Base-by-base conservation (phyloP, 2,797 vertebrate species). In the Microctenopoma steveboyesi region DNA sequence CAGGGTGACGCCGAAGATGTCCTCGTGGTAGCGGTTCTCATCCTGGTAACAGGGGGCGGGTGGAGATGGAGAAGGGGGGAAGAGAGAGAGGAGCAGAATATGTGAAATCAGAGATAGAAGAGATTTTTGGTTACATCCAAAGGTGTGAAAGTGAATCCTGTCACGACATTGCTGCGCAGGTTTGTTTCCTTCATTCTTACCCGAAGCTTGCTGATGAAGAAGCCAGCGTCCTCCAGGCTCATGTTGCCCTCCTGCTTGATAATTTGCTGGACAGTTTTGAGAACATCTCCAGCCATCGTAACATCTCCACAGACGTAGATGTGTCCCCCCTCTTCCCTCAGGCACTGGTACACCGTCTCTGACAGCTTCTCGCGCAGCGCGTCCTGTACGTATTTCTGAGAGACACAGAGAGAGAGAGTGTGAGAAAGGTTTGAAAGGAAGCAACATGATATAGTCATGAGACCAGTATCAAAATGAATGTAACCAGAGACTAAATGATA, bases 1-100 rank as follows among this genome's bases (percentile, higher is more conserved):
- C 88, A 99, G 93, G 72, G 97, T 99, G 87, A 99, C 97, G 3
- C 98, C 98, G 5, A 99, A 99, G 86, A 99, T 99, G 86, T 99
- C 98, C 89, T 99, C 98, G 0, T 99, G 98, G 89, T 99, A 99
- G 65, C 97, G 95, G 84, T 96, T 96, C 91, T 99, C 97, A 84
- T 98, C 97, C 98, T 99, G 86, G 51, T 3, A n/a, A 57, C 4
- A 13, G 30, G 0, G 22, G 8, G 15, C 51, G 2, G 37, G 40
- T 27, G 33, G 57, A 2, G 11, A 7, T 1, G 15, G 15, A 39
- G 18, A 54, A 11, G 7, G 4, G 37, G 7, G 40, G 46, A 3
- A 30, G 22, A 22, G 45, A 18, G 2, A 15, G 8, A 52, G 18
- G 8, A n/a, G 8, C 16, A 28, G 25, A 22, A 2, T 15, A 15